Evolutionary conservation across 1,140 invertebrate genomes (phyloP).

Genomic region (Chrysomallon squamiferum): DNA sequence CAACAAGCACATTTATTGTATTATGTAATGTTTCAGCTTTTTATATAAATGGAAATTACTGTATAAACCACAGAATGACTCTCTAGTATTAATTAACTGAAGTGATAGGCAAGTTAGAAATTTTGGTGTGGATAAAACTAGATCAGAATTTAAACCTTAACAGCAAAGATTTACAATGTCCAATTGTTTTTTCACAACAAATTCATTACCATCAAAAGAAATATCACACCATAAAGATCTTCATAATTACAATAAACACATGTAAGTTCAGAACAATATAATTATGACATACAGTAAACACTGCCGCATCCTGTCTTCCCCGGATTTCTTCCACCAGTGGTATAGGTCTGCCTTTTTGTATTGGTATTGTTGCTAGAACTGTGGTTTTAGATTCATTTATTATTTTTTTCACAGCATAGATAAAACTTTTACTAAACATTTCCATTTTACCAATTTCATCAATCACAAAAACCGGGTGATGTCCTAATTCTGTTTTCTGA

Average conservation of each 20-base stretch:
- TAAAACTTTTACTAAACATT: constrained; percentile 69
- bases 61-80: background rate
- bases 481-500: background rate
- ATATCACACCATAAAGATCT: too few relatives aligned
- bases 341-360: constrained; percentile 61
- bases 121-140: too few relatives aligned
- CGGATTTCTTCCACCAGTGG: constrained; percentile 62
- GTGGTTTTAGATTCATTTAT: constrained; percentile 46
- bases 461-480: constrained; percentile 60
- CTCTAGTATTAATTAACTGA: too few relatives aligned
- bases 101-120: too few relatives aligned
- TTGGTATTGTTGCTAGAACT: constrained; percentile 69
- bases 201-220: too few relatives aligned
- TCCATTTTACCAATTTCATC: constrained; percentile 79
- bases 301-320: constrained; percentile 35
- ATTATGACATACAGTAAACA: constrained; percentile 43
- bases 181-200: too few relatives aligned
- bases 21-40: too few relatives aligned
- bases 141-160: too few relatives aligned
- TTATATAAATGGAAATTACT: too few relatives aligned
- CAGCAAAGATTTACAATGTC: too few relatives aligned
- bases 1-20: too few relatives aligned
- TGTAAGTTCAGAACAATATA: background rate
- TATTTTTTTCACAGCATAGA: constrained; percentile 56
- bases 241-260: too few relatives aligned